phyloP scores from a whole-genome alignment of 1,140 invertebrate genomes.

The Scaptomyza pallida region DNA sequence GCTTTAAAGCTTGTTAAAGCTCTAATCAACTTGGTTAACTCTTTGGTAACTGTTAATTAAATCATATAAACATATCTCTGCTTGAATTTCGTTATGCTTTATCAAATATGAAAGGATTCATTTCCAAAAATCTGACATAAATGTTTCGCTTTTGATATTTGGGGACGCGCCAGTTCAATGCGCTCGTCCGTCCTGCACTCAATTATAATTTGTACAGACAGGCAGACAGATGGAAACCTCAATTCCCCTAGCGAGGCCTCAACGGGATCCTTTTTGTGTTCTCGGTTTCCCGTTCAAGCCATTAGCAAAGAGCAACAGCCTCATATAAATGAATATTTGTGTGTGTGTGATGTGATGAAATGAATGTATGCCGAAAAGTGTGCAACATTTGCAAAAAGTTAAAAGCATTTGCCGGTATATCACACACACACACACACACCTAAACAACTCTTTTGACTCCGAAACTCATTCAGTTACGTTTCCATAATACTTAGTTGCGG shows the following conservation, averaged over 20 bases:
- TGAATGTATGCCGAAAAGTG: constrained; percentile 50
- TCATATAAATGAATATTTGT: constrained; percentile 18
- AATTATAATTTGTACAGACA: constrained; percentile 77
- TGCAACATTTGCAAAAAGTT: constrained; percentile 67
- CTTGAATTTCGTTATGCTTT: too few species aligned
- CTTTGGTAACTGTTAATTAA: too few species aligned
- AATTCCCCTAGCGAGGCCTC: constrained; percentile 11
- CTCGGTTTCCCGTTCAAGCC: constrained; percentile 58
- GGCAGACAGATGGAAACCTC: constrained; percentile 29
- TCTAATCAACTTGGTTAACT: too few species aligned
- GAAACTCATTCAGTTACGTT: constrained; percentile 18
- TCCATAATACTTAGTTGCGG: constrained; percentile 20
- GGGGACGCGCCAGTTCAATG: constrained; percentile 64
- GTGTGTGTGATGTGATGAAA: background rate
- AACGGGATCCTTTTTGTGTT: constrained; percentile 25
- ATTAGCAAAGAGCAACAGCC: constrained; percentile 67
- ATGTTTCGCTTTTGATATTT: background rate
- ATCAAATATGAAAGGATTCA: too few species aligned
- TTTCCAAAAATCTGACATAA: background rate
- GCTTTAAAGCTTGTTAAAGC: constrained; percentile 3
- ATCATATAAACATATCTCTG: too few species aligned
- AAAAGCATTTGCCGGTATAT: constrained; percentile 67
- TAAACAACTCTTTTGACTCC: constrained; percentile 40
- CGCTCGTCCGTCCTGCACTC: constrained; percentile 68
- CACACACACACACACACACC: constrained; percentile 10